A percentile compares a stretch with the other conserved stretches of the same genome.
phyloP scores from a whole-genome alignment of 2,797 vertebrate species.

The Anguilla marmorata region DNA sequence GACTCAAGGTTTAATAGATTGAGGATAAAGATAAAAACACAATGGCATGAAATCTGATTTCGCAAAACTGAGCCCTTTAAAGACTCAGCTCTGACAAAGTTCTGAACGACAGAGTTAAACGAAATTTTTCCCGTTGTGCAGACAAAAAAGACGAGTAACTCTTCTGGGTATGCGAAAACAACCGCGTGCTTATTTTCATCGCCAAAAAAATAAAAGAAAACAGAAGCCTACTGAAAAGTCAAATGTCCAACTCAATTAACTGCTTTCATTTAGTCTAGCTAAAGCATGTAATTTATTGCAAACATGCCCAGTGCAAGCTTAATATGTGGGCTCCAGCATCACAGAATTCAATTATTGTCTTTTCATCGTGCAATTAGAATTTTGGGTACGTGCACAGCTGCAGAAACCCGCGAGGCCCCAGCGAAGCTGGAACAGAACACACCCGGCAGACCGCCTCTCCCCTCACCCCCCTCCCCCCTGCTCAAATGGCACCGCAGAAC shows the following conservation, averaged over 20 bases:
- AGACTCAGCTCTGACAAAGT: neutral
- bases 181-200: neutral
- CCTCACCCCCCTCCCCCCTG: neutral
- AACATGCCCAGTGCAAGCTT: slow-evolving; percentile 30
- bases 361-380: slow-evolving; percentile 60
- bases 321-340: slow-evolving; percentile 50
- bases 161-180: neutral
- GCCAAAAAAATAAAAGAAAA: neutral
- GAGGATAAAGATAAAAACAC: neutral
- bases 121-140: neutral
- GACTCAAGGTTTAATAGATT: neutral
- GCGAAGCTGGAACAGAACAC: slow-evolving; percentile 23
- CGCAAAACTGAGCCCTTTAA: neutral
- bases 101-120: neutral
- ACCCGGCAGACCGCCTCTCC: slow-evolving; percentile 28
- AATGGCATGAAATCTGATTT: neutral
- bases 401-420: slow-evolving; percentile 35
- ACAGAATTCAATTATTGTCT: slow-evolving; percentile 61
- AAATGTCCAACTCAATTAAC: slow-evolving; percentile 37
- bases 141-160: neutral
- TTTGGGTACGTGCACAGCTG: slow-evolving; percentile 55
- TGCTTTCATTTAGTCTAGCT: slow-evolving; percentile 31
- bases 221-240: slow-evolving; percentile 26
- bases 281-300: slow-evolving; percentile 28
- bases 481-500: neutral